These are phyloP conservation scores for Octomys mimax DNA, from an alignment of 2,797 vertebrate genomes.

Conservation along the genomic window DNA sequence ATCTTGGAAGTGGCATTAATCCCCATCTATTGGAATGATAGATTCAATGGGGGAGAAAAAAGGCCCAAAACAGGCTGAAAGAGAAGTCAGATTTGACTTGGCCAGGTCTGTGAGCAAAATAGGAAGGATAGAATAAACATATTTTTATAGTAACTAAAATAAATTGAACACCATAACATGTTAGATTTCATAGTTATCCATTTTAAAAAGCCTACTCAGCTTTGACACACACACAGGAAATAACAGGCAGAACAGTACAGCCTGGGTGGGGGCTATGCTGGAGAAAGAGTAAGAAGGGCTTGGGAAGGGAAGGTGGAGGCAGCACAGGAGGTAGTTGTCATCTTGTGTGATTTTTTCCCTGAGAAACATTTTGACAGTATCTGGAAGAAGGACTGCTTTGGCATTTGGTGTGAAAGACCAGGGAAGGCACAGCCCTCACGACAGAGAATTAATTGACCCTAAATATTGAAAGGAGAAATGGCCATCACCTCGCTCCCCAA, in stretches of 20 bases:
- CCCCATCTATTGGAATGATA: background rate
- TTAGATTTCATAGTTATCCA: background rate
- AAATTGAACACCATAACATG: background rate
- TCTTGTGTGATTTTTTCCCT: background rate
- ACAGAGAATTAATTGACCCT: background rate
- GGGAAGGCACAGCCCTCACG: too few species aligned
- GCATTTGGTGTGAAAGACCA: background rate
- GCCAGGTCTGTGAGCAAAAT: background rate
- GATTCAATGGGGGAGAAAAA: background rate
- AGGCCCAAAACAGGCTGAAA: background rate
- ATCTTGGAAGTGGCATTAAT: conserved; percentile 17
- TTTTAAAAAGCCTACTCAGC: background rate
- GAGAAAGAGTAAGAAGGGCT: background rate
- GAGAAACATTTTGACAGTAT: background rate
- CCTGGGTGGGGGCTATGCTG: background rate
- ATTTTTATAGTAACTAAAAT: background rate
- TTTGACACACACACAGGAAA: background rate
- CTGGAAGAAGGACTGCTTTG: background rate
- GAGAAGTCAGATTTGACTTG: conserved; percentile 28
- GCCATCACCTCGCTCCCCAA: background rate
- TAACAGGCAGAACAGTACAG: background rate
- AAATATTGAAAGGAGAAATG: background rate
- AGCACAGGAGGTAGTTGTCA: background rate
- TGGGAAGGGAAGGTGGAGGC: background rate
- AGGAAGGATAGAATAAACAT: background rate